Percentiles rank a stretch among this genome's conserved stretches.
Evolutionary conservation across 2,113 vertebrate species (phyloP).

Genomic region (Cavia aperea): DNA sequence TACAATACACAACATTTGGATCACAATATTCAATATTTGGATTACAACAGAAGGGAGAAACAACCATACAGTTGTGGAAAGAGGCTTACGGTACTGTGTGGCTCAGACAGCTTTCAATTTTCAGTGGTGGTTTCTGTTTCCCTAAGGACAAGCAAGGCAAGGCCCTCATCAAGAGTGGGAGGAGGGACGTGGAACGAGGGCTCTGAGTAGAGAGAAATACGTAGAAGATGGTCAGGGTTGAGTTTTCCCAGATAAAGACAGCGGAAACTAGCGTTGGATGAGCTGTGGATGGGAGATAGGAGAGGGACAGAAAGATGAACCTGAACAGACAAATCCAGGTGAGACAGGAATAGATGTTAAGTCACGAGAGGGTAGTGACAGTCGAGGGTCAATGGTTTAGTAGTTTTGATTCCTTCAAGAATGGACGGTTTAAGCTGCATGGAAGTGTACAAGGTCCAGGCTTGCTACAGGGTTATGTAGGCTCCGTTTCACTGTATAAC

Average conservation of each 20-base stretch:
- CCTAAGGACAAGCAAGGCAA: background rate
- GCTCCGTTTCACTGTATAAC: no score
- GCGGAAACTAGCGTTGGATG: background rate
- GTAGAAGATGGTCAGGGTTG: background rate
- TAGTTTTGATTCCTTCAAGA: background rate
- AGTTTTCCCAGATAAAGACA: background rate
- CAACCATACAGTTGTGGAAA: fast-evolving
- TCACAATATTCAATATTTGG: no score
- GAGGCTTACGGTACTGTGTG: fast-evolving
- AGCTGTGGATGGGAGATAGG: background rate
- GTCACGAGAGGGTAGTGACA: background rate
- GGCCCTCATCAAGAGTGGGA: background rate
- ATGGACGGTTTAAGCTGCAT: background rate
- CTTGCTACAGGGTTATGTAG: background rate
- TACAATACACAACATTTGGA: no score
- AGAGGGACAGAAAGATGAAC: background rate
- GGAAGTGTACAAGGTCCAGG: background rate
- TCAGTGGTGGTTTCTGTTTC: background rate
- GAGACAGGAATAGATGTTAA: background rate
- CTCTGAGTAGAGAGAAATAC: background rate
- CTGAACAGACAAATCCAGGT: background rate
- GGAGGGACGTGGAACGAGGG: background rate
- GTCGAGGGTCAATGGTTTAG: no score
- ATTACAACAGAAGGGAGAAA: background rate
- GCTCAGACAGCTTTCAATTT: background rate